Evolutionary conservation across 1,140 invertebrate genomes (phyloP).

Genomic region (Penaeus japonicus): DNA sequence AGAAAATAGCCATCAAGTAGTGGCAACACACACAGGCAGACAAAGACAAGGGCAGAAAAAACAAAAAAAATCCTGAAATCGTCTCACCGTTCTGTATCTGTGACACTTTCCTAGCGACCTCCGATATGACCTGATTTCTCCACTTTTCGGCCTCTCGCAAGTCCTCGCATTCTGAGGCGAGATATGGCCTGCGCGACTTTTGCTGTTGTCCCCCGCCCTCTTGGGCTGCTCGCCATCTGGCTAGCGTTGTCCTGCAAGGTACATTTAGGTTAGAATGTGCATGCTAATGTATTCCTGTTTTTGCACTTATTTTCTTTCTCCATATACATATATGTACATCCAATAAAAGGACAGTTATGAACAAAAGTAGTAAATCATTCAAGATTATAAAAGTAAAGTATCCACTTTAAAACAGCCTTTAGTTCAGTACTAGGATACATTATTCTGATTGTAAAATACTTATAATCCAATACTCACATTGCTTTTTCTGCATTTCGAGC

Average conservation of each 20-base stretch:
- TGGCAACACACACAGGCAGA: not conserved
- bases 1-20: not conserved
- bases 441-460: not conserved
- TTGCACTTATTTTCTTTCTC: not conserved
- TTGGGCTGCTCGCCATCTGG: slow-evolving; percentile 93
- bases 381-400: too few relatives aligned
- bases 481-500: slow-evolving; percentile 71
- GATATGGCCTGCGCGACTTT: slow-evolving; percentile 86
- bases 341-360: too few relatives aligned
- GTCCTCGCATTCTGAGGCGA: slow-evolving; percentile 92
- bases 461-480: slow-evolving; percentile 61
- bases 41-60: not conserved
- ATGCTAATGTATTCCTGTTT: not conserved
- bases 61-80: not conserved
- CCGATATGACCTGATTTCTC: slow-evolving; percentile 93
- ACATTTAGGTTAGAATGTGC: slow-evolving; percentile 6
- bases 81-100: slow-evolving; percentile 90
- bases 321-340: not conserved
- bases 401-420: too few relatives aligned
- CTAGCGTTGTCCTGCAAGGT: slow-evolving; percentile 87
- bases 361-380: too few relatives aligned
- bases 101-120: slow-evolving; percentile 98
- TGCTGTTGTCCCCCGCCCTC: slow-evolving; percentile 78
- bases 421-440: too few relatives aligned
- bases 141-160: slow-evolving; percentile 92